Percentiles rank a stretch among this genome's conserved stretches.
Evolutionary conservation across 2,113 vertebrate genomes (phyloP).

Genomic region (Entelurus aequoreus): DNA sequence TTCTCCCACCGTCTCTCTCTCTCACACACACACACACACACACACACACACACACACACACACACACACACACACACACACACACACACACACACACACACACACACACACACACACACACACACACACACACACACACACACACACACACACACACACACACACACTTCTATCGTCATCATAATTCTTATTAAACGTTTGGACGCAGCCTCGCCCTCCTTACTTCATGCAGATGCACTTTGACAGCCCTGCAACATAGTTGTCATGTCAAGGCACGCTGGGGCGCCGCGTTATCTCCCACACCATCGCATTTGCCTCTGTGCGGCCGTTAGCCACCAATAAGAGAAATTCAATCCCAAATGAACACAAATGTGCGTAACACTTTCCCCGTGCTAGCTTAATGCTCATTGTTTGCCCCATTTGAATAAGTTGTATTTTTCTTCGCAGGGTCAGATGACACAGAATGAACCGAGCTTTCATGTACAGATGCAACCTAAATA

Average conservation of each 20-base stretch:
- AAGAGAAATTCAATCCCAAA: background rate
- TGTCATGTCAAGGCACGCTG: constrained; percentile 56
- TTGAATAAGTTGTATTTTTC: too few species aligned
- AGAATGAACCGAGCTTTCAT: too few species aligned
- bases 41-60: constrained; percentile 7
- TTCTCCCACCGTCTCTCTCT: background rate
- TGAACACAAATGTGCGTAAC: background rate
- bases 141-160: constrained; percentile 22
- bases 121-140: constrained; percentile 15
- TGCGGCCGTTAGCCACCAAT: too few species aligned
- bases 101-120: constrained; percentile 7
- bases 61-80: constrained; percentile 5
- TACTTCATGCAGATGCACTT: background rate
- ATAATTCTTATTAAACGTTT: background rate
- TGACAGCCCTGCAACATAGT: constrained; percentile 45
- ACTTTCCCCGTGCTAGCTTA: background rate
- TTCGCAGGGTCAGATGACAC: too few species aligned
- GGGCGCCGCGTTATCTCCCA: background rate
- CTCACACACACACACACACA: constrained; percentile 7
- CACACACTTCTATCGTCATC: background rate
- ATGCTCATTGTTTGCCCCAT: too few species aligned
- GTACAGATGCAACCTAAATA: too few species aligned
- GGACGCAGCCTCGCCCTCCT: too few species aligned
- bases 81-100: constrained; percentile 5
- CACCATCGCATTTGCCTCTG: too few species aligned